Evolutionary conservation across 2,888 invertebrate genomes (phyloP).

Genomic region (Phyllotreta cruciferae): DNA sequence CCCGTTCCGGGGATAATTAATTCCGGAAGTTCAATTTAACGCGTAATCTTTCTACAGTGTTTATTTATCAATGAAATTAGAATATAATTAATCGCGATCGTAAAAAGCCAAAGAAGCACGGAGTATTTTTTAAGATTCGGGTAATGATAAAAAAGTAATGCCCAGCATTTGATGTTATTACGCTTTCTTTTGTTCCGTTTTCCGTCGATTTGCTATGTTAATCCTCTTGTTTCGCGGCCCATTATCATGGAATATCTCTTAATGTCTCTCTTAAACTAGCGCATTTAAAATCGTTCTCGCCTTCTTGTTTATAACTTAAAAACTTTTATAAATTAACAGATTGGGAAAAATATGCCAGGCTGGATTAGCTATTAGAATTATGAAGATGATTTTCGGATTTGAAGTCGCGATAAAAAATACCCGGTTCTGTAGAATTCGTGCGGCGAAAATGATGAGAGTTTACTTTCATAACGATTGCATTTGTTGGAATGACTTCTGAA

Average conservation of each 20-base stretch:
- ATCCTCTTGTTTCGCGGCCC: conserved; percentile 58
- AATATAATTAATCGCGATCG: conserved; percentile 7
- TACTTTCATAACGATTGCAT: too few species aligned
- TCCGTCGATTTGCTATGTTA: conserved; percentile 59
- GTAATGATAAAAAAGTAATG: conserved; percentile 14
- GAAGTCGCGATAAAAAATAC: too few species aligned
- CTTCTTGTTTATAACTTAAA: conserved; percentile 16
- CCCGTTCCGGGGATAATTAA: too few species aligned
- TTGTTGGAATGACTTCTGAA: too few species aligned
- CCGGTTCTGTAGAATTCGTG: too few species aligned
- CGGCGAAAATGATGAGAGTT: too few species aligned
- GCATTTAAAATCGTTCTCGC: conserved; percentile 50
- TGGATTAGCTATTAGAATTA: too few species aligned
- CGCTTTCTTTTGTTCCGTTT: conserved; percentile 54
- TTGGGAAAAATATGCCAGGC: neutral
- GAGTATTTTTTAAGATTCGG: conserved; percentile 14
- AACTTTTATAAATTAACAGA: conserved; percentile 13
- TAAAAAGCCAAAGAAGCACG: conserved; percentile 3
- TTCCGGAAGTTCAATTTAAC: too few species aligned
- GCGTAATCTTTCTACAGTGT: too few species aligned
- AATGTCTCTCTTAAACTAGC: conserved; percentile 55
- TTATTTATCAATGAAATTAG: conserved; percentile 11
- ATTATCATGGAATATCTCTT: conserved; percentile 57
- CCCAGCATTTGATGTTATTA: conserved; percentile 56
- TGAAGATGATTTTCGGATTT: too few species aligned